These are phyloP conservation scores for Perodicticus potto DNA, from an alignment of 2,797 vertebrate species.

Conservation along the genomic window DNA sequence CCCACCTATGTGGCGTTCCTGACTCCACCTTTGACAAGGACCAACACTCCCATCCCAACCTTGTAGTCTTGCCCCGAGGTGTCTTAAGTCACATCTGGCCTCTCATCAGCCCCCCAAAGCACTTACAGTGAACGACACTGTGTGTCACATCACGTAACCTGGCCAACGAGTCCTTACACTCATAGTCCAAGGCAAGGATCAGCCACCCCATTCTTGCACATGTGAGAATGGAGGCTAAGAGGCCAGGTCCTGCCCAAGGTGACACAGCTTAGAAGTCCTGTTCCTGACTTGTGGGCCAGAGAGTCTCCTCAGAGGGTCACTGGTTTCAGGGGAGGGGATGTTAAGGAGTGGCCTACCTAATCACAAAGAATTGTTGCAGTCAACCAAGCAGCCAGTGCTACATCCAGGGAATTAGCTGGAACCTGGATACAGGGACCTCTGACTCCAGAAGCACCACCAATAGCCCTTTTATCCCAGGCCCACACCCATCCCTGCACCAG, in stretches of 20 bases:
- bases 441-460: neutral
- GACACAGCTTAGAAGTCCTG: neutral
- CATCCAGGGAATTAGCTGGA: neutral
- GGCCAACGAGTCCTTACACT: neutral
- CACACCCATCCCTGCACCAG: neutral
- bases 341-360: too few species aligned
- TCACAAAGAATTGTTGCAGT: neutral
- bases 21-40: neutral
- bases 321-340: neutral
- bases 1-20: neutral
- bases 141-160: accelerated
- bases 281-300: neutral
- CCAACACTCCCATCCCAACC: neutral
- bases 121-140: neutral
- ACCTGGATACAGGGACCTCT: neutral
- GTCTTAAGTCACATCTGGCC: neutral
- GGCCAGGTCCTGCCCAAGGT: neutral
- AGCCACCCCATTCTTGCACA: neutral
- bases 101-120: neutral
- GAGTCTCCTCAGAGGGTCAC: neutral
- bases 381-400: neutral
- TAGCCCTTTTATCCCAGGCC: neutral
- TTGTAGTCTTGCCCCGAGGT: neutral
- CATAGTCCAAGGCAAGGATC: neutral
- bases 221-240: neutral